These are phyloP conservation scores for Ostrea edulis DNA, from an alignment of 1,140 invertebrate genomes.

Conservation along the genomic window DNA sequence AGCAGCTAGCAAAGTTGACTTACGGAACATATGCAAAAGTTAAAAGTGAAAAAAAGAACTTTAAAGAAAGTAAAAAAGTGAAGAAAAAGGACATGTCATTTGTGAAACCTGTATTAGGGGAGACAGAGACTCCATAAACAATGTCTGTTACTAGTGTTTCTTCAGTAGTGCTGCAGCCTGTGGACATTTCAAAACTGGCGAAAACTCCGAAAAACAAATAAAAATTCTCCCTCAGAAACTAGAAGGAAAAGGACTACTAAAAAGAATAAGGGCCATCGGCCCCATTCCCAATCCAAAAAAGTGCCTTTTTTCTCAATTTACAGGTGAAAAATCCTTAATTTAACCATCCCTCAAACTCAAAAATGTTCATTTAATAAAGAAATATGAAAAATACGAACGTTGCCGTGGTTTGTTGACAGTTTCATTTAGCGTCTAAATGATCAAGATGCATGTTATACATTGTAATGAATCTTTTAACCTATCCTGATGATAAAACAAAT, in stretches of 20 bases:
- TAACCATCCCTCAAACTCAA: too few relatives aligned
- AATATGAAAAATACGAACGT: too few relatives aligned
- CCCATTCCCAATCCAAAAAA: too few relatives aligned
- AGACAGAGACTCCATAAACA: slow-evolving; percentile 65
- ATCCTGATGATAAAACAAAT: too few relatives aligned
- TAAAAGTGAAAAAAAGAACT: slow-evolving; percentile 85
- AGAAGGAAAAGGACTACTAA: slow-evolving; percentile 65
- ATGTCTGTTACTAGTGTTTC: slow-evolving; percentile 66
- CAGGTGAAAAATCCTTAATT: too few relatives aligned
- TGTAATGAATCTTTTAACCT: too few relatives aligned
- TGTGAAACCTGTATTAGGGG: slow-evolving; percentile 69
- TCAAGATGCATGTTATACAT: too few relatives aligned
- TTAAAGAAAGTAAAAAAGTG: slow-evolving; percentile 78
- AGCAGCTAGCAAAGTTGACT: slow-evolving; percentile 77
- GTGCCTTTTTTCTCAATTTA: too few relatives aligned
- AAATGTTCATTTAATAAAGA: too few relatives aligned
- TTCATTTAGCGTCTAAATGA: too few relatives aligned
- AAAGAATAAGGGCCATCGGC: slow-evolving; percentile 52
- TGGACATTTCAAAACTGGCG: slow-evolving; percentile 70
- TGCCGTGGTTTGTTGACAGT: too few relatives aligned
- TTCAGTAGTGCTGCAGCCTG: slow-evolving; percentile 66
- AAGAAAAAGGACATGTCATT: slow-evolving; percentile 68
- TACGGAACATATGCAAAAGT: slow-evolving; percentile 76
- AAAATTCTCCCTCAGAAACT: slow-evolving; percentile 69
- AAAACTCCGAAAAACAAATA: slow-evolving; percentile 66